Evolutionary conservation across 2,888 invertebrate species (phyloP).

Genomic region (Eupeodes luniger): DNA sequence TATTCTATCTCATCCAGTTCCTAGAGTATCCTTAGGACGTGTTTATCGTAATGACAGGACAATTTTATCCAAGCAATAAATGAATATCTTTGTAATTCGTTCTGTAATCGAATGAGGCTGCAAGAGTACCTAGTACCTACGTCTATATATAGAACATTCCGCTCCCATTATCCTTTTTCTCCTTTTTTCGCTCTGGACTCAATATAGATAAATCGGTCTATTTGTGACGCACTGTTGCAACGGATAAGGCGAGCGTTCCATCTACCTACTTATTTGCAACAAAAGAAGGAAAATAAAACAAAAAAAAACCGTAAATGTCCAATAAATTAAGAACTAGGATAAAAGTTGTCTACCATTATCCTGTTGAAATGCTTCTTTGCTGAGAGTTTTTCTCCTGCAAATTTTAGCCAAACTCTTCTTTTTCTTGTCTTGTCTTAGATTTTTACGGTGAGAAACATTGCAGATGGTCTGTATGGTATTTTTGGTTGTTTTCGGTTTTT

Average conservation of each 20-base stretch:
- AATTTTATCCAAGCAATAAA: constrained; percentile 60
- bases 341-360: constrained; percentile 72
- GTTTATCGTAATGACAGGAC: constrained; percentile 68
- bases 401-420: constrained; percentile 43
- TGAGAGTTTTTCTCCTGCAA: constrained; percentile 47
- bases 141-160: constrained; percentile 39
- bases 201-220: constrained; percentile 68
- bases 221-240: constrained; percentile 68
- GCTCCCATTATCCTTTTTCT: constrained; percentile 61
- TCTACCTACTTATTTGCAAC: background rate
- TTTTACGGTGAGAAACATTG: constrained; percentile 67
- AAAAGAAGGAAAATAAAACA: background rate
- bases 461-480: constrained; percentile 54
- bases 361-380: constrained; percentile 67
- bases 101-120: constrained; percentile 62
- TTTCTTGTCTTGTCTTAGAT: background rate
- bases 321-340: constrained; percentile 73
- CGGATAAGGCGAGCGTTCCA: constrained; percentile 33
- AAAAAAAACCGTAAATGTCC: constrained; percentile 51
- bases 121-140: background rate
- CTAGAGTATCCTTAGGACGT: constrained; percentile 26
- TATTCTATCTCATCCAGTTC: background rate
- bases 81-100: constrained; percentile 62
- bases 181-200: background rate
- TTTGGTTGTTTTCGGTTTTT: constrained; percentile 46